Evolutionary conservation across 2,888 invertebrate genomes (phyloP).

Genomic region (Uloborus plumipes): DNA sequence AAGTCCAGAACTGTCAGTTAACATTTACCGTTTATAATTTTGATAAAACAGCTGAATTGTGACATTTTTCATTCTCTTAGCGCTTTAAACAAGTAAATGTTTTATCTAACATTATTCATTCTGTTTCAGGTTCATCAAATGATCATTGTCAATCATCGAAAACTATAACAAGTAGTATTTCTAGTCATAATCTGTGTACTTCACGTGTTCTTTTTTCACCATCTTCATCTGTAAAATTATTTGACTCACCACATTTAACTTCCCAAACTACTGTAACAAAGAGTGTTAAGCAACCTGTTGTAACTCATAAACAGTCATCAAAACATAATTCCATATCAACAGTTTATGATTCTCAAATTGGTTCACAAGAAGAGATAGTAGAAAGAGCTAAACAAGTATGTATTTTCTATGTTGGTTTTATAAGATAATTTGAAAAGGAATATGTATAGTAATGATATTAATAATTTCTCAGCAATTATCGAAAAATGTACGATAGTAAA

Average conservation of each 20-base stretch:
- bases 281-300: slow-evolving; percentile 45
- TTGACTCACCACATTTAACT: slow-evolving; percentile 16
- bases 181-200: slow-evolving; percentile 39
- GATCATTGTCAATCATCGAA: slow-evolving; percentile 16
- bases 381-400: slow-evolving; percentile 85
- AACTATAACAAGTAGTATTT: slow-evolving; percentile 14
- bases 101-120: no score
- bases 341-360: slow-evolving; percentile 71
- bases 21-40: no score
- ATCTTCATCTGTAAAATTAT: slow-evolving; percentile 68
- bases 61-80: no score
- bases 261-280: slow-evolving; percentile 60
- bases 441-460: no score
- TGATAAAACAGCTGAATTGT: no score
- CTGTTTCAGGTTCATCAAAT: slow-evolving; percentile 9
- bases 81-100: no score
- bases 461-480: no score
- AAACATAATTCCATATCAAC: slow-evolving; percentile 69
- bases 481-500: no score
- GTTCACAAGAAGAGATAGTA: slow-evolving; percentile 82
- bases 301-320: slow-evolving; percentile 62
- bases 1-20: no score
- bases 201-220: slow-evolving; percentile 66
- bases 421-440: no score
- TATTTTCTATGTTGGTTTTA: neutral